Percentiles rank a stretch among this genome's conserved stretches.
Conservation (phyloP, 2,888 invertebrate species). For the Leucophenga montana region DNA sequence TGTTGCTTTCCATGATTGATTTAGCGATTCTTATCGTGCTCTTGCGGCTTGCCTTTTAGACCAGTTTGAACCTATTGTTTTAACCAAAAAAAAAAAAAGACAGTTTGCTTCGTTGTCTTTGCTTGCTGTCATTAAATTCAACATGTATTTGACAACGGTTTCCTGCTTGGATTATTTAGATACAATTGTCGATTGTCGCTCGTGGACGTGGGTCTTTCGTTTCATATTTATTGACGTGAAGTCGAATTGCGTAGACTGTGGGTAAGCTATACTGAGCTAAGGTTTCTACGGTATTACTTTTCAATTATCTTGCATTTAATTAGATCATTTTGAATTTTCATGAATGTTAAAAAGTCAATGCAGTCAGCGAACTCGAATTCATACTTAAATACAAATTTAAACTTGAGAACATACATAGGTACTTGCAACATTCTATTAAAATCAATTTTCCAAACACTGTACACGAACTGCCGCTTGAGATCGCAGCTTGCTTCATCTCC, state of each 20-base stretch:
- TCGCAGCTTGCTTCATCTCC: background rate
- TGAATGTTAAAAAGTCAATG: constrained; percentile 22
- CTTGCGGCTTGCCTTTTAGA: constrained; percentile 19
- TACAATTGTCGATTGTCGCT: background rate
- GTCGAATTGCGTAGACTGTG: constrained; percentile 27
- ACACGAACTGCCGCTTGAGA: background rate
- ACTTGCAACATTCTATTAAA: constrained; percentile 22
- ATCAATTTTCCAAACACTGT: constrained; percentile 5
- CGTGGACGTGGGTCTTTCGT: constrained; percentile 18
- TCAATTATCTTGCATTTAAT: constrained; percentile 17
- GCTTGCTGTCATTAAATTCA: too few species aligned
- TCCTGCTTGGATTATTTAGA: background rate
- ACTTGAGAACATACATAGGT: background rate
- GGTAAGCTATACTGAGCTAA: background rate
- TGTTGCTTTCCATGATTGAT: constrained; percentile 63
- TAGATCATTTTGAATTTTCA: constrained; percentile 36
- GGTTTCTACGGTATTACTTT: background rate
- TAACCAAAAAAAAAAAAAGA: constrained; percentile 35
- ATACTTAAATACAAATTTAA: too few species aligned
- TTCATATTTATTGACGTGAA: constrained; percentile 44
- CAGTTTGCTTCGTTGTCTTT: background rate
- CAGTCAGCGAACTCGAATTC: too few species aligned
- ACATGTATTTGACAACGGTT: background rate
- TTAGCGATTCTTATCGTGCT: constrained; percentile 57
- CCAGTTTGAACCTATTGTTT: constrained; percentile 63